A percentile compares a stretch with the other conserved stretches of the same genome.
These are phyloP conservation scores for Drosophila sturtevanti DNA, from an alignment of 1,140 invertebrate species.

Conservation along the genomic window DNA sequence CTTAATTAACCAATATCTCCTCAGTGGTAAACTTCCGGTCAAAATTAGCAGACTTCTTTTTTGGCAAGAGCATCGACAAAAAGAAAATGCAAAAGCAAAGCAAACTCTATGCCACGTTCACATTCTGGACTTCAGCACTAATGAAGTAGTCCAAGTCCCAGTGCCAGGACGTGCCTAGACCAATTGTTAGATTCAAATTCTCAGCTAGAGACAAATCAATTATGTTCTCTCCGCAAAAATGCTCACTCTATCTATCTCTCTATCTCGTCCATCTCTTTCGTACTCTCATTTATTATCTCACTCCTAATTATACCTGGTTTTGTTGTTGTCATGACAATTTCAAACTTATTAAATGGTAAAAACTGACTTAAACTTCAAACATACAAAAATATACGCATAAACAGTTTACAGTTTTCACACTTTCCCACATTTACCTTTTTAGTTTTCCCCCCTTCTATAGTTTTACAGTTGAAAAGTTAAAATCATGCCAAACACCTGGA, in stretches of 20 bases:
- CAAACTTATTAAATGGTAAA: constrained; percentile 66
- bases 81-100: not conserved
- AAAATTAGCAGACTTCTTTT: not conserved
- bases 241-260: not conserved
- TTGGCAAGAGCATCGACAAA: not conserved
- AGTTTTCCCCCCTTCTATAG: constrained; percentile 21
- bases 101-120: constrained; percentile 7
- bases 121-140: constrained; percentile 11
- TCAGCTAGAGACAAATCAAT: constrained; percentile 65
- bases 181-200: constrained; percentile 29
- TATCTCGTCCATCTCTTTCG: not conserved
- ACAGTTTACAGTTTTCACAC: constrained; percentile 26
- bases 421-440: not conserved
- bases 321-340: constrained; percentile 68
- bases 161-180: constrained; percentile 59
- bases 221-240: constrained; percentile 36
- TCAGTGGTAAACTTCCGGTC: not conserved
- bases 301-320: constrained; percentile 61
- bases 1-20: not conserved
- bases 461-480: constrained; percentile 72
- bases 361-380: constrained; percentile 29
- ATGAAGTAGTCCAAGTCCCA: constrained; percentile 19
- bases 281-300: not conserved
- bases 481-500: constrained; percentile 56
- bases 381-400: constrained; percentile 32